Percentiles rank a stretch among this genome's conserved stretches.
Evolutionary conservation across 2,113 vertebrate genomes (phyloP).

Genomic region (Rhynchomys soricoides): DNA sequence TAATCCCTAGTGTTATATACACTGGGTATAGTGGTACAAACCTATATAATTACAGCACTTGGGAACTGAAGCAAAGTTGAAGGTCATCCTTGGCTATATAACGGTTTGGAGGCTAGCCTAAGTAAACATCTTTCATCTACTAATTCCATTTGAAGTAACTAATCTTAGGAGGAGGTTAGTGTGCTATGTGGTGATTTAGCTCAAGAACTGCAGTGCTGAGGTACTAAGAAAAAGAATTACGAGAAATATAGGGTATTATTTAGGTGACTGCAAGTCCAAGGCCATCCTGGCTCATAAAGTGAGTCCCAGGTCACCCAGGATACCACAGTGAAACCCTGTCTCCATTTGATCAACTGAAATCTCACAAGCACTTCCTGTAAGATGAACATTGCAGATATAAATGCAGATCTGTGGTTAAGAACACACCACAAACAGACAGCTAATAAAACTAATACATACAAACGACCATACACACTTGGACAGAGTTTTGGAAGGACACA

Average conservation of each 20-base stretch:
- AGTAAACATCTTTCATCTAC: background rate
- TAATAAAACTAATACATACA: background rate
- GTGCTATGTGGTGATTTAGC: background rate
- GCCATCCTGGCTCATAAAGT: background rate
- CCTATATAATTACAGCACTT: background rate
- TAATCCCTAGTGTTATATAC: background rate
- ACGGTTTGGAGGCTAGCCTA: background rate
- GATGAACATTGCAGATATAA: background rate
- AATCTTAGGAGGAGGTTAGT: conserved; percentile 32
- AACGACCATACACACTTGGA: background rate
- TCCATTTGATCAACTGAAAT: background rate
- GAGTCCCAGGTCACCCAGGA: background rate
- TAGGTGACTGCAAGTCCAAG: background rate
- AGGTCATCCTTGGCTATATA: background rate
- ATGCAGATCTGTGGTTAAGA: background rate
- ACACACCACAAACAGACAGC: background rate
- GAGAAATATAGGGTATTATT: background rate
- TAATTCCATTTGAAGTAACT: conserved; percentile 11
- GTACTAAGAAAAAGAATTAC: background rate
- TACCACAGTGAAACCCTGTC: background rate
- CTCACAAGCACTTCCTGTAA: background rate
- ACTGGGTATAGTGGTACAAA: too few relatives aligned
- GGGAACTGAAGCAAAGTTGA: background rate
- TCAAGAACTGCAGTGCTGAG: background rate
- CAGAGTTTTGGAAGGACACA: background rate